Base-by-base conservation (phyloP, 2,113 vertebrate genomes). In the Formicarius rufipectus region DNA sequence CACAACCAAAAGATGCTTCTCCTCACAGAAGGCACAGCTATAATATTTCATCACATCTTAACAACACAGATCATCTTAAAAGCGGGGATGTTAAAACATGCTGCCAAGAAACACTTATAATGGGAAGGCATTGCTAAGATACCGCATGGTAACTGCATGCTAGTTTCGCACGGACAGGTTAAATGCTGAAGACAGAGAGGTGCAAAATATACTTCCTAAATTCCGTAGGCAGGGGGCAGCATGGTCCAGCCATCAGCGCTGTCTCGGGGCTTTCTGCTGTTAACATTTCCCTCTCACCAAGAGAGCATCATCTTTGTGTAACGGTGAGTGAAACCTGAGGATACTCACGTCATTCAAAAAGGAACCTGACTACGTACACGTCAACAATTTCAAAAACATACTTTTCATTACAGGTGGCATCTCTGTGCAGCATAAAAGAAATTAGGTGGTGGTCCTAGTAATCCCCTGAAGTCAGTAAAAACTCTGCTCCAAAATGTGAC, bases 141-240 rank as follows among this genome's bases (percentile, higher is more conserved):
- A 58, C 6, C 67, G 39, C 44, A 77, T 75, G 69, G 76, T 44
- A 94, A 85, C 19, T 66, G 84, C 31, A 78, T 10, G 33, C 4
- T 66, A 17, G n/a, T 50, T 94, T 55, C 69, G 31, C 67, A 72
- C 20, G 9, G 12, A 20, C 15, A 30, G 42, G 44, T 79, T 20
- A 76, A 79, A 89, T 1, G 35, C 59, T 53, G 52, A 66, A 63
- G 37, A 84, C 17, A 40, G 27, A 27, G 23, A 39, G 23, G 7
- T 93, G 45, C 71, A 97, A 79, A 95, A 63, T 12, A 47, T 69
- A 67, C 58, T 96, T 97, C 95, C 82, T 39, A 27, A 82, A 75
- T 95, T 93, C 76, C 55, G 96, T 83, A 98, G 97, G 91, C 94
- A 98, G 98, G 97, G 98, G 98, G 98, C 98, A 98, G 98, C 95